Evolutionary conservation across 2,113 vertebrate genomes (phyloP).

Genomic region (Pandion haliaetus): DNA sequence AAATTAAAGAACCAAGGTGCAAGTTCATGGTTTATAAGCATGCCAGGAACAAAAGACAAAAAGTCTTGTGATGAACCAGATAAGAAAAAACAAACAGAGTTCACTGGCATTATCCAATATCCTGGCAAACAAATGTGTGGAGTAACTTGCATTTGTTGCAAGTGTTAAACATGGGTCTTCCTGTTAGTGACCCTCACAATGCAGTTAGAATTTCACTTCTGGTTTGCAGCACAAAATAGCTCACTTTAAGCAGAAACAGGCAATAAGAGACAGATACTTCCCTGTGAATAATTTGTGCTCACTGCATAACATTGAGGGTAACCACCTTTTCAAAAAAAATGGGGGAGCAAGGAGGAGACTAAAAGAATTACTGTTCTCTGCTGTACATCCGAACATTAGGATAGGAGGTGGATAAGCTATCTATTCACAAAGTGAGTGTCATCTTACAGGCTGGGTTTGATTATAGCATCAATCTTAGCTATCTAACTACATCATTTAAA

Average conservation of each 20-base stretch:
- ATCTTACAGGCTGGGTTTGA: neutral
- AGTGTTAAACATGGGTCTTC: neutral
- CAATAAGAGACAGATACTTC: neutral
- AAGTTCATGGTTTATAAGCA: neutral
- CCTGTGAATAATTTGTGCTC: neutral
- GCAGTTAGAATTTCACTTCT: neutral
- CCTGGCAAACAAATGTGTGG: neutral
- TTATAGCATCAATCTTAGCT: conserved; percentile 30
- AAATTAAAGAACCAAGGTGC: neutral
- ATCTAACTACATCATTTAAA: conserved; percentile 38
- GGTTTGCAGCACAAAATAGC: neutral
- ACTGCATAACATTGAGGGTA: neutral
- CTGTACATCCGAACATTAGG: neutral
- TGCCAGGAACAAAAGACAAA: neutral
- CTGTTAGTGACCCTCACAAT: neutral
- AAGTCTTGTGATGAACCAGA: neutral
- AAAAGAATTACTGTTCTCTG: neutral
- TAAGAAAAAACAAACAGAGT: neutral
- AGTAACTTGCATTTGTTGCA: neutral
- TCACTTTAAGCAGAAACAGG: neutral
- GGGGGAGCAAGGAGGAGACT: neutral
- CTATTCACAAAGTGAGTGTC: neutral
- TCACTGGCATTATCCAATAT: neutral
- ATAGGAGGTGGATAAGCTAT: neutral
- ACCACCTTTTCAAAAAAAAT: neutral